phyloP scores from a whole-genome alignment of 2,113 vertebrate genomes.

The Lophura nycthemera region DNA sequence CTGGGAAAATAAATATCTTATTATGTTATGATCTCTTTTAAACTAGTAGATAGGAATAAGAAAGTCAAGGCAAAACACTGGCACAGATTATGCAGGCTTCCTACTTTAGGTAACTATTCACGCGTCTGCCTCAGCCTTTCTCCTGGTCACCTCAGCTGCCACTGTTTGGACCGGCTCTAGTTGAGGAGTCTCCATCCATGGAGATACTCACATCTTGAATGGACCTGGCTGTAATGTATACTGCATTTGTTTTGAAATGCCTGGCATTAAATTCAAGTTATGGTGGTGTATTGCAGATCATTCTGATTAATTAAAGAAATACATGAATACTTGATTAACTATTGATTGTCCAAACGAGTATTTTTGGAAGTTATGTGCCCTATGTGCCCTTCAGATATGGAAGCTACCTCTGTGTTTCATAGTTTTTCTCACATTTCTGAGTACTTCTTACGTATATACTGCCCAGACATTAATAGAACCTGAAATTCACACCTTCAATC shows the following conservation, averaged over 20 bases:
- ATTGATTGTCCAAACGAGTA: not conserved
- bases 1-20: not conserved
- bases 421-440: not conserved
- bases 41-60: not conserved
- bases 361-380: not conserved
- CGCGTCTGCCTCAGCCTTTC: not conserved
- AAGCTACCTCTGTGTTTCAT: not conserved
- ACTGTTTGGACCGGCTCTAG: not conserved
- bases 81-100: not conserved
- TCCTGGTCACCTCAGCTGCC: not conserved
- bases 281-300: not conserved
- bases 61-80: not conserved
- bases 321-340: not conserved
- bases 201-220: not conserved
- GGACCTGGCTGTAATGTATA: not conserved
- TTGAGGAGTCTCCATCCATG: not conserved
- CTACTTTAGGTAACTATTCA: not conserved
- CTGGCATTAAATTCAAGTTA: not conserved
- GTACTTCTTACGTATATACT: not conserved
- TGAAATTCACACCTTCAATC: conserved; percentile 24
- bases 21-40: not conserved
- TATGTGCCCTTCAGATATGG: not conserved
- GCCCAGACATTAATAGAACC: not conserved
- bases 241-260: not conserved
- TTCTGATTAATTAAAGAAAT: not conserved